Evolutionary conservation across 2,113 vertebrate species (phyloP).

Genomic region (Anarhynchus alexandrinus): DNA sequence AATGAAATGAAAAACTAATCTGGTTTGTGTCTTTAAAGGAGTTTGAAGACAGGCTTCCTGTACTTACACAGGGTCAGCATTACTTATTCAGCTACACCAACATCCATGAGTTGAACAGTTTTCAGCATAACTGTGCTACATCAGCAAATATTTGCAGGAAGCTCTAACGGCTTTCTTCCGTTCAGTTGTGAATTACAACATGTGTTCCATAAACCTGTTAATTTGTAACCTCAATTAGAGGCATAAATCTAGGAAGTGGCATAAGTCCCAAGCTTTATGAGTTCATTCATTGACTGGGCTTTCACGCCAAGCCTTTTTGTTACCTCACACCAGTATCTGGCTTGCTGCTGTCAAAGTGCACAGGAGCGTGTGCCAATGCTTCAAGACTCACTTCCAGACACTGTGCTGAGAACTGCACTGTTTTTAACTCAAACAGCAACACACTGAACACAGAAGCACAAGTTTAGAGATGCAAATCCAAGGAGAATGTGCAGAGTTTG

Average conservation of each 20-base stretch:
- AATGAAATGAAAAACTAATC: too few species aligned
- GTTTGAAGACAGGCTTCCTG: conserved; percentile 4
- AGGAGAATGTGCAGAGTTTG: conserved; percentile 22
- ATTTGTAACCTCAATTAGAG: conserved; percentile 23
- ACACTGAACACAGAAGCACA: conserved; percentile 53
- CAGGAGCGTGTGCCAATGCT: not conserved
- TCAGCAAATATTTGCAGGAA: not conserved
- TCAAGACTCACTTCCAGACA: not conserved
- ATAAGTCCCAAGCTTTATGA: not conserved
- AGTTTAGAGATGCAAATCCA: conserved; percentile 37
- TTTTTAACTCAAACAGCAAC: conserved; percentile 3
- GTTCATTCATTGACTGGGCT: conserved; percentile 1
- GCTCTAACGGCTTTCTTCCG: not conserved
- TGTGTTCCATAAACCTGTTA: not conserved
- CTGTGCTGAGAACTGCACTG: conserved; percentile 28
- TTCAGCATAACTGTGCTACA: not conserved
- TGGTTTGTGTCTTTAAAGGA: conserved; percentile 4
- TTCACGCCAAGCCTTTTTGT: not conserved
- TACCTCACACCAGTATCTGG: conserved; percentile 10
- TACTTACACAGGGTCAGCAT: not conserved
- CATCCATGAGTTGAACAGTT: not conserved
- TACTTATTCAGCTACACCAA: not conserved
- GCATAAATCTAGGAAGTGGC: not conserved
- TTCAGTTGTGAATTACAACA: not conserved
- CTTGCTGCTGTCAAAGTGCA: conserved; percentile 6